Conservation (phyloP, 2,797 vertebrate genomes). For the Adelosebastes latens region DNA sequence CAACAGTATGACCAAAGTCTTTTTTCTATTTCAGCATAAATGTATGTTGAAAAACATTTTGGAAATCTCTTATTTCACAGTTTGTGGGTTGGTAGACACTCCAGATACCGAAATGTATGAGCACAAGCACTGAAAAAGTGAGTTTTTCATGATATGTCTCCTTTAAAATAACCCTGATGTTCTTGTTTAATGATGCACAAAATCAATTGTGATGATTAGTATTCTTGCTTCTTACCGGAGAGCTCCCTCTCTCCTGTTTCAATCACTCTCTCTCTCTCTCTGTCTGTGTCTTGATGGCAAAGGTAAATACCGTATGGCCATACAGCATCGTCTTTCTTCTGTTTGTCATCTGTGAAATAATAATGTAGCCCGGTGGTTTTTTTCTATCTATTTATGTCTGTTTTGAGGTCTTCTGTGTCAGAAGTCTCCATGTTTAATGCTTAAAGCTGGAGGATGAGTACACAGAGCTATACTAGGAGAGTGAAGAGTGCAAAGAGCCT, state of each 20-base stretch:
- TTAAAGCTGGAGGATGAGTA: slow-evolving; percentile 26
- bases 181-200: slow-evolving; percentile 56
- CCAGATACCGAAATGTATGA: neutral
- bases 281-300: neutral
- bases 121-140: neutral
- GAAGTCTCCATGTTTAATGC: slow-evolving; percentile 34
- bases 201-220: slow-evolving; percentile 49
- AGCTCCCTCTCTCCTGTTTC: neutral
- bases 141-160: neutral
- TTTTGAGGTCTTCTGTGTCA: slow-evolving; percentile 30
- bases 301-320: neutral
- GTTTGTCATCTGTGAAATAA: slow-evolving; percentile 12
- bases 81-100: neutral
- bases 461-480: slow-evolving; percentile 31
- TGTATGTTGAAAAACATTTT: neutral
- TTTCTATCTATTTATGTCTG: slow-evolving; percentile 12
- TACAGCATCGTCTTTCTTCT: neutral
- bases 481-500: slow-evolving; percentile 57
- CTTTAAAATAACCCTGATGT: slow-evolving; percentile 22
- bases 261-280: neutral
- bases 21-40: neutral
- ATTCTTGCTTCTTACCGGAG: slow-evolving; percentile 3
- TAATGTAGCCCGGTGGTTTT: neutral
- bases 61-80: neutral
- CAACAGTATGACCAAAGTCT: neutral